Conservation (phyloP, 1,140 invertebrate species). For the Bombus huntii region DNA sequence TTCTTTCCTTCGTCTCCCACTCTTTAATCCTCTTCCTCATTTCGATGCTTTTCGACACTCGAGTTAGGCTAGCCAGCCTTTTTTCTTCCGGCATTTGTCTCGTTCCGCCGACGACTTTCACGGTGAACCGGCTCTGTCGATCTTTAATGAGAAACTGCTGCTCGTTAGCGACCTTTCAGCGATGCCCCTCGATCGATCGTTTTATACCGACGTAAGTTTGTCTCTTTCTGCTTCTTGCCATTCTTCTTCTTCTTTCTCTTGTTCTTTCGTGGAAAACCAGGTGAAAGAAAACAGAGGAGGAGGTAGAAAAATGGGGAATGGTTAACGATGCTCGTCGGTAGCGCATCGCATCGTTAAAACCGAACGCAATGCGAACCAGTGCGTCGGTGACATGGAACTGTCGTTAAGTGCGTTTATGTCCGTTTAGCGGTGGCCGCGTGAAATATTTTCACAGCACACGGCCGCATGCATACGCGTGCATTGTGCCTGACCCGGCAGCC, state of each 20-base stretch:
- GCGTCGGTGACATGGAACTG: conserved; percentile 58
- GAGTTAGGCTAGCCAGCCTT: background rate
- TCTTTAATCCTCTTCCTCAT: conserved; percentile 28
- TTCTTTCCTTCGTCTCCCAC: conserved; percentile 10
- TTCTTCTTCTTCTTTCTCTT: no score
- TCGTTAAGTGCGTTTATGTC: conserved; percentile 68
- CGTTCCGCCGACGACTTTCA: conserved; percentile 1
- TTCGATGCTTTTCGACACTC: background rate
- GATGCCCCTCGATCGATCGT: background rate
- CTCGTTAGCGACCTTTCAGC: background rate
- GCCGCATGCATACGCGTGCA: conserved; percentile 28
- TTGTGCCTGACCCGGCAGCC: conserved; percentile 68
- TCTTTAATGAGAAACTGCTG: conserved; percentile 37
- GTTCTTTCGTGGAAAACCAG: background rate
- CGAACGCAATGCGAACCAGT: conserved; percentile 42
- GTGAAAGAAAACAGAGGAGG: background rate
- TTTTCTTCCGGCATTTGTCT: background rate
- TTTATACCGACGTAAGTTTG: no score
- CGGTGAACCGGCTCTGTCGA: conserved; percentile 10
- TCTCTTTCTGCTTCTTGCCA: background rate
- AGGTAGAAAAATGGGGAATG: background rate
- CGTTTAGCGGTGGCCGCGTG: conserved; percentile 58
- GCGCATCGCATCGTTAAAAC: conserved; percentile 43
- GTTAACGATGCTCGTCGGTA: background rate
- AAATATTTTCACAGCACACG: conserved; percentile 61